Conservation (phyloP, 2,113 vertebrate species). For the human (Homo sapiens) region GRCh38 chr3:87906001-87906500, state of each 20-base stretch:
- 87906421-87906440: not conserved
- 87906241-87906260: not conserved
- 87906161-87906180: not conserved
- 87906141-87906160: not conserved
- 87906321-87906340: not conserved
- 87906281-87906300: not conserved
- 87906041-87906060: not conserved
- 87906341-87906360: not conserved
- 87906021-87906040: not conserved
- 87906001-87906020: not conserved
- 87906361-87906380: not conserved
- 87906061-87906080: not conserved
- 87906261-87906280: not conserved
- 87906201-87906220: no score
- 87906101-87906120: not conserved
- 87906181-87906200: not conserved
- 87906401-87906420: no score
- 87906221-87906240: not conserved
- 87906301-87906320: not conserved
- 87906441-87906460: slow-evolving; percentile 26
- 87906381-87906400: no score
- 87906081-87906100: not conserved
- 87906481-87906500: not conserved
- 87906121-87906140: not conserved
- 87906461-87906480: slow-evolving; percentile 8